These are phyloP conservation scores for Andrena chrysosceles DNA, from an alignment of 2,888 invertebrate genomes.

Conservation along the genomic window DNA sequence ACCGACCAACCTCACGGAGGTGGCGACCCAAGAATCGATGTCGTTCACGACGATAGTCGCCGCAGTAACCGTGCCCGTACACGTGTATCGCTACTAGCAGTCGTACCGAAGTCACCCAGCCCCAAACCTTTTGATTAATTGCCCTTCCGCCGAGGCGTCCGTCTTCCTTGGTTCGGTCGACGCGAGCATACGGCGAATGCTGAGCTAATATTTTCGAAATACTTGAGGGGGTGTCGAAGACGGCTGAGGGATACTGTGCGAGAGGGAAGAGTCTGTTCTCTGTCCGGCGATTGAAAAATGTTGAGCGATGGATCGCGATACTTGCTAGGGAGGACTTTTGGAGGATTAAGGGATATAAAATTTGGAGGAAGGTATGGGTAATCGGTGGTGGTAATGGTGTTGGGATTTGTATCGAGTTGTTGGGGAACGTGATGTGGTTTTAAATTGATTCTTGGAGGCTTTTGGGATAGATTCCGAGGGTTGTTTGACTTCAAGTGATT, in stretches of 20 bases:
- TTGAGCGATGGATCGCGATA: background rate
- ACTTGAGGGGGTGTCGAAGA: background rate
- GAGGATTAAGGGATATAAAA: background rate
- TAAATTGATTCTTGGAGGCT: no score
- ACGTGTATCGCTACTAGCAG: slow-evolving; percentile 61
- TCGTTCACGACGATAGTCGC: slow-evolving; percentile 65
- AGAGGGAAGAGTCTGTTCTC: background rate
- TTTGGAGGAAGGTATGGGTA: background rate
- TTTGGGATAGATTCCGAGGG: no score
- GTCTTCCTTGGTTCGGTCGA: slow-evolving; percentile 54
- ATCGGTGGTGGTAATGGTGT: background rate
- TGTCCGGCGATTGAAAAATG: background rate
- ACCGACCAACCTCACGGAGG: slow-evolving; percentile 70
- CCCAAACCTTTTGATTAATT: slow-evolving; percentile 77
- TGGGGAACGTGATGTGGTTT: no score
- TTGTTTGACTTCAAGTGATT: no score
- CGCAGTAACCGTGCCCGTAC: slow-evolving; percentile 60
- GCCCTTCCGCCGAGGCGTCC: slow-evolving; percentile 76
- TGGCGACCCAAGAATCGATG: slow-evolving; percentile 76
- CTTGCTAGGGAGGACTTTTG: background rate
- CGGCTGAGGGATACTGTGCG: background rate
- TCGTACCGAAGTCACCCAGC: slow-evolving; percentile 43
- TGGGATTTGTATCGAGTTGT: background rate
- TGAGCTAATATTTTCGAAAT: background rate
- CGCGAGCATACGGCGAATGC: background rate